A percentile compares a stretch with the other conserved stretches of the same genome.
These are phyloP conservation scores for Aphidoletes aphidimyza DNA, from an alignment of 2,888 invertebrate species.

Conservation along the genomic window DNA sequence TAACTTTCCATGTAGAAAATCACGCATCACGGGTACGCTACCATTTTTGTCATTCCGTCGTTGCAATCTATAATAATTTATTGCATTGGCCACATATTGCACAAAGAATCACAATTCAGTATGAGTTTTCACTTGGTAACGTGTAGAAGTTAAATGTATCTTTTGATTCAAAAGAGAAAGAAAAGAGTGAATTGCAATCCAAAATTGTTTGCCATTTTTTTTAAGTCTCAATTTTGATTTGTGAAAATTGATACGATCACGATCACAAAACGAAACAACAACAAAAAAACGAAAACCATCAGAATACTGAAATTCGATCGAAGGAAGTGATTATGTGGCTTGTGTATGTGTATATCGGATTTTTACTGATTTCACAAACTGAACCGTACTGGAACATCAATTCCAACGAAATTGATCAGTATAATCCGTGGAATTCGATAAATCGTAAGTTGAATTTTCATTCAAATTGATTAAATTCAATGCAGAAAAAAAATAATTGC, in stretches of 20 bases:
- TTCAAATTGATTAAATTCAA: neutral
- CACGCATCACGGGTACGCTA: neutral
- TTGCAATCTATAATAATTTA: neutral
- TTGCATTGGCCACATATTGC: neutral
- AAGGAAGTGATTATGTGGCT: conserved; percentile 39
- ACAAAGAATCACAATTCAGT: conserved; percentile 6
- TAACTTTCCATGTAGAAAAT: conserved; percentile 52
- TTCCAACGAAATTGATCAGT: conserved; percentile 58
- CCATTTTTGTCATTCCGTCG: conserved; percentile 31
- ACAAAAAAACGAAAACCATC: too few species aligned
- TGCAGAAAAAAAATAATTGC: neutral
- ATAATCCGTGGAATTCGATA: conserved; percentile 59
- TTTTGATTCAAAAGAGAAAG: neutral
- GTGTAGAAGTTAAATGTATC: conserved; percentile 16
- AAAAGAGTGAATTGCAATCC: neutral
- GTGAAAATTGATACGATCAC: neutral
- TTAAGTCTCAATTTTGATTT: neutral
- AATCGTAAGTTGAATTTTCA: conserved; percentile 59
- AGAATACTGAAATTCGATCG: neutral
- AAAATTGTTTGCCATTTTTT: neutral
- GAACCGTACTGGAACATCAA: conserved; percentile 59
- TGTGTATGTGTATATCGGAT: conserved; percentile 50
- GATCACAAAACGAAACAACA: too few species aligned
- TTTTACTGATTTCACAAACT: conserved; percentile 55
- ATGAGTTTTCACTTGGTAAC: neutral